Base-by-base conservation (phyloP, 2,888 invertebrate genomes). In the Hyposoter didymator region DNA sequence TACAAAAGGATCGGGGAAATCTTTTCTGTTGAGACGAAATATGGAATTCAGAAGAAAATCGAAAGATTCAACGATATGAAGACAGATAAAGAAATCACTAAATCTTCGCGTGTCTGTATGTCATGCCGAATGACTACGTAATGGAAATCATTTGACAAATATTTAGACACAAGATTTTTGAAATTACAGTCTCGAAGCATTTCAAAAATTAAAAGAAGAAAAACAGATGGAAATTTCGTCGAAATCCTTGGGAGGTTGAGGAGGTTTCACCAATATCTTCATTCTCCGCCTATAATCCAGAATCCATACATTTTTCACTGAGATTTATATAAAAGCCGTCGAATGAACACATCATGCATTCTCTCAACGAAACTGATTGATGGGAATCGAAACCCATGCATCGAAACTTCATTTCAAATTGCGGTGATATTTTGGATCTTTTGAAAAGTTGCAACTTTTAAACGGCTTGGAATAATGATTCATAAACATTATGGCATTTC, bases 191-290 rank as follows among this genome's bases (percentile, higher is more conserved):
- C n/a, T 49, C n/a, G n/a, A 72, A 35, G 17, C 8, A 49, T 69
- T 69, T 39, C 1, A 43, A 0, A 52, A 28, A 64, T 47, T 32
- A 64, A 70, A 32, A 45, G 55, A 74, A 70, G 45, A 32, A n/a
- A 32, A 70, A 84, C 62, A 66, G 86, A 75, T 87, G 86, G 87
- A 88, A 88, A 89, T 89, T 87, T 69, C 69, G 75, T 81, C 84
- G 87, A 88, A 87, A 90, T 90, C 86, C 86, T 87, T 87, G 87
- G 85, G 81, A 88, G 87, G 17, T 74, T 86, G 5, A 35, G 35
- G 86, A 87, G 87, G 89, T 90, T 88, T 88, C 87, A 84, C 84
- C 86, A 88, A 89, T 35, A 35, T 35, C 86, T 84, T 74, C 7
- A 74, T 62, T 32, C 28, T 67, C 74, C 43, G 35, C 67, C 39